Percentiles rank a stretch among this genome's conserved stretches.
phyloP scores from a whole-genome alignment of 2,888 invertebrate genomes.

The Muscina levida region DNA sequence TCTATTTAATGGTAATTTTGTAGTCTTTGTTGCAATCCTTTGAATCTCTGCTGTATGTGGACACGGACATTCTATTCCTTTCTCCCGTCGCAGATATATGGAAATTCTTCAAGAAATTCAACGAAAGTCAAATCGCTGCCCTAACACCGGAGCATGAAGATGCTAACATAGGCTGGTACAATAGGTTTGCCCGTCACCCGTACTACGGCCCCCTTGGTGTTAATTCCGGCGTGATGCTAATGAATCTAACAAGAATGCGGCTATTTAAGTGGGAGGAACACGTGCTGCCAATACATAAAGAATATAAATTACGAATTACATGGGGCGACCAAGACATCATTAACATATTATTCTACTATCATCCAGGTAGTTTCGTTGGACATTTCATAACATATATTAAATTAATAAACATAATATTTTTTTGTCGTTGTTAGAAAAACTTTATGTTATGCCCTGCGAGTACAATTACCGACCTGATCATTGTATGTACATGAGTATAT shows the following conservation, averaged over 20 bases:
- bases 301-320: conserved; percentile 91
- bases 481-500: conserved; percentile 96
- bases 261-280: conserved; percentile 91
- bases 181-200: conserved; percentile 96
- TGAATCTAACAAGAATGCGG: conserved; percentile 96
- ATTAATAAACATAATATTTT: conserved; percentile 76
- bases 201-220: conserved; percentile 91
- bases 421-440: conserved; percentile 85
- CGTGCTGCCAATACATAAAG: conserved; percentile 90
- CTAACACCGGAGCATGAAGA: conserved; percentile 95
- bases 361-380: conserved; percentile 82
- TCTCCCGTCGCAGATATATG: conserved; percentile 91
- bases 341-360: conserved; percentile 90
- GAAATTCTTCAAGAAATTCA: conserved; percentile 90
- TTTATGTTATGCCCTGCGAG: conserved; percentile 90
- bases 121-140: conserved; percentile 92
- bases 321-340: conserved; percentile 99
- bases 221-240: conserved; percentile 98
- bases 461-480: conserved; percentile 97
- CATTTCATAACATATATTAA: neutral
- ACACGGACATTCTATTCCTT: conserved; percentile 94
- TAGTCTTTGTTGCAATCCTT: conserved; percentile 88
- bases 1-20: neutral
- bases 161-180: conserved; percentile 96
- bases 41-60: conserved; percentile 94